Evolutionary conservation across 2,113 vertebrate genomes (phyloP).

Genomic region (Tragelaphus buxtoni): DNA sequence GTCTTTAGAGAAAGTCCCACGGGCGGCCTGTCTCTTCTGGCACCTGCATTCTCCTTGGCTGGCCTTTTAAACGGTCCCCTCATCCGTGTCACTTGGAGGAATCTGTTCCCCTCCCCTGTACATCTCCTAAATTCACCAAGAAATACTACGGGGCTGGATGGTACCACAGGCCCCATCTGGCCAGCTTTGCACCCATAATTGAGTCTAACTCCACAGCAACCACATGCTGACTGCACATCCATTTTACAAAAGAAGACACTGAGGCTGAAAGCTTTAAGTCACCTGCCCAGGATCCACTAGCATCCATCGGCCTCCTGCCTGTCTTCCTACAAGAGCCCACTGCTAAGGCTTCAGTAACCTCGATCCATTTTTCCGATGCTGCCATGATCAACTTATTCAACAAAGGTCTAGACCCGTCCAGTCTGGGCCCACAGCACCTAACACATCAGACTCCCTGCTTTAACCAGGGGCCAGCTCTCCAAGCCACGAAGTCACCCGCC

Average conservation of each 20-base stretch:
- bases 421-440: accelerated
- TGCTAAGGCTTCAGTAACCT: not conserved
- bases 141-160: not conserved
- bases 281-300: not conserved
- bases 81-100: not conserved
- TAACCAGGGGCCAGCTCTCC: not conserved
- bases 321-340: not conserved
- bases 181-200: not conserved
- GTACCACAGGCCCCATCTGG: not conserved
- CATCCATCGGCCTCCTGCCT: not conserved
- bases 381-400: not conserved
- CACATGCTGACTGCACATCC: no score
- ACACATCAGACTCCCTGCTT: not conserved
- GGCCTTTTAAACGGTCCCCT: not conserved
- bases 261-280: not conserved
- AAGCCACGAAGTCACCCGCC: not conserved
- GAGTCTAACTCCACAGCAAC: not conserved
- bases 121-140: not conserved
- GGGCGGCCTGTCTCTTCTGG: not conserved
- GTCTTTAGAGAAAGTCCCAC: not conserved
- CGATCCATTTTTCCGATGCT: not conserved
- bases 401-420: not conserved
- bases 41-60: not conserved
- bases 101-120: not conserved
- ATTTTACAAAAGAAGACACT: not conserved